Evolutionary conservation across 2,888 invertebrate genomes (phyloP), one percentile per base, ranked within the genome.

Genomic region (Artemia sinica): DNA sequence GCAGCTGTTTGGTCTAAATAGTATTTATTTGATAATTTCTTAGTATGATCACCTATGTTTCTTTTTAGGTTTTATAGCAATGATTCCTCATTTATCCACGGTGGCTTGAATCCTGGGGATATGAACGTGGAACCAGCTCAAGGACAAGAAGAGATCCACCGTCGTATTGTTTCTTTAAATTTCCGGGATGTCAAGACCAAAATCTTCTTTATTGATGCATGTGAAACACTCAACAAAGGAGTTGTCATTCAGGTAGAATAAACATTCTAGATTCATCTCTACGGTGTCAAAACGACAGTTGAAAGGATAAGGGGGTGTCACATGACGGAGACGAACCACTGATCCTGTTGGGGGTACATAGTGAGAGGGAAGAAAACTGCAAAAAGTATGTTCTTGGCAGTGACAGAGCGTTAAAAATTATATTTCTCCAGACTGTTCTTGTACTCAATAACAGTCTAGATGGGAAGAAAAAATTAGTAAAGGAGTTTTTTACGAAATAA

Each of bases 121-220:
- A 85, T 89, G 72, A 77, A 80, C 72, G 90, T 87, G 51, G 84
- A 85, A 75, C 86, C 91, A 69, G 90, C 90, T 68, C 84, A 91
- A 74, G 92, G 92, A 2, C 92, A 92, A 79, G 88, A 91, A 80
- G 89, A 94, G 77, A 96, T 97, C 74, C 93, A 96, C 79, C 88
- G 91, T 79, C 89, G 91, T 77, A 95, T 97, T 74, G 88, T 92
- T 79, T 91, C 92, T 76, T 82, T 96, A 75, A 91, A 93, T 80
- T 96, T 96, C 81, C 85, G 88, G 69, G 94, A 96, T 80, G 96
- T 96, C 78, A 94, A 94, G 82, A 93, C 96, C 66, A 96, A 95
- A 82, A 96, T 96, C 77, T 89, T 69, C 12, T 67, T 74, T 73
- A 94, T 96, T 73, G 95, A 95, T 80, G 89, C 93, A 69, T 92